These are phyloP conservation scores for Aptenodytes patagonicus DNA, from an alignment of 2,113 vertebrate species.

Conservation along the genomic window DNA sequence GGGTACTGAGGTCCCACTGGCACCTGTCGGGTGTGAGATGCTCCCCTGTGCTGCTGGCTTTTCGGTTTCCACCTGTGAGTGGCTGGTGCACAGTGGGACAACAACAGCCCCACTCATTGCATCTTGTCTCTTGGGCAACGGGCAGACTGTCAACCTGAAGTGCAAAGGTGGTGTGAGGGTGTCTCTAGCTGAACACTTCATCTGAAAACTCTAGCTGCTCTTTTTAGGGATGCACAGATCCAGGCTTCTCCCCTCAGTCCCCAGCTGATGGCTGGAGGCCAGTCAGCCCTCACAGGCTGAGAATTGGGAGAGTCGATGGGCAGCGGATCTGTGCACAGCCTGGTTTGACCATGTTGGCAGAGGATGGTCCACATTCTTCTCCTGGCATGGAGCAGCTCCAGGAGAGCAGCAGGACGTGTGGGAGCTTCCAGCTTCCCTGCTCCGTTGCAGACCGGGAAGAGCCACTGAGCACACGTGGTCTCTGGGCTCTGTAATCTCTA, in stretches of 20 bases:
- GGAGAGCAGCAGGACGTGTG: not conserved
- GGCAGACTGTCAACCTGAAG: not conserved
- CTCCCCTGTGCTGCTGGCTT: not conserved
- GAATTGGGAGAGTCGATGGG: rapidly evolving
- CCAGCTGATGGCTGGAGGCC: not conserved
- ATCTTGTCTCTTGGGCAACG: not conserved
- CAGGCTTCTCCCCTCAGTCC: no score
- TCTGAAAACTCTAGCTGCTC: not conserved
- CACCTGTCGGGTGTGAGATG: not conserved
- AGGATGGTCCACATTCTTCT: not conserved
- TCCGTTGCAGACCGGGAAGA: not conserved
- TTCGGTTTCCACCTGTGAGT: not conserved
- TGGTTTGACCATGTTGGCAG: not conserved
- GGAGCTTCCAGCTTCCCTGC: not conserved
- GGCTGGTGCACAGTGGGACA: not conserved
- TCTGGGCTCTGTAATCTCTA: not conserved
- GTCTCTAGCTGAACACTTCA: not conserved
- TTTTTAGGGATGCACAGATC: not conserved
- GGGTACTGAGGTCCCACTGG: not conserved
- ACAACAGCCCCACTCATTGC: not conserved
- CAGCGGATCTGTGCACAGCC: not conserved
- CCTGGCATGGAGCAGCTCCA: not conserved
- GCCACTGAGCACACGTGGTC: not conserved
- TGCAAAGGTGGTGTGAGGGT: not conserved
- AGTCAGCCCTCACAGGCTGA: not conserved